phyloP scores from a whole-genome alignment of 2,797 vertebrate species.

The Masticophis lateralis region DNA sequence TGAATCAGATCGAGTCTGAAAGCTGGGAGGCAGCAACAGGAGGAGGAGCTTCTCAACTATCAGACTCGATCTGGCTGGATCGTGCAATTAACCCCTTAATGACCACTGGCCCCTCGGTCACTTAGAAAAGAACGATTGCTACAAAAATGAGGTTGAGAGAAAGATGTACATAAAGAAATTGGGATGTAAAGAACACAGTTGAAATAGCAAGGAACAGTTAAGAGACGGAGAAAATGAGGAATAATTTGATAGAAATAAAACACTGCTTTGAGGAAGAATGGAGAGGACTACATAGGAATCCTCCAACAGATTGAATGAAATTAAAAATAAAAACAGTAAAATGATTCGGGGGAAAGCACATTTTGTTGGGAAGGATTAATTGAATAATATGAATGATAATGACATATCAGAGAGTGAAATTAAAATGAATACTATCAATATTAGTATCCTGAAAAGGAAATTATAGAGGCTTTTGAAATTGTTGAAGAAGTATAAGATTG shows the following conservation, averaged over 20 bases:
- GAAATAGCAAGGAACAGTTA: neutral
- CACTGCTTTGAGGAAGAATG: neutral
- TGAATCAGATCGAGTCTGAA: too few species aligned
- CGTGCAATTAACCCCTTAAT: too few species aligned
- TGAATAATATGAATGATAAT: neutral
- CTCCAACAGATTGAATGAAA: neutral
- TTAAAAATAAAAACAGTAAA: neutral
- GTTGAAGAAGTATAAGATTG: neutral
- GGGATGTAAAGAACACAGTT: neutral
- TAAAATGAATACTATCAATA: neutral
- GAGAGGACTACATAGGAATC: neutral
- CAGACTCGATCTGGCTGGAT: too few species aligned
- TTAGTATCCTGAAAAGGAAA: neutral
- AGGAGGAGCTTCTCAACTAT: too few species aligned
- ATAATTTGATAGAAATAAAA: neutral
- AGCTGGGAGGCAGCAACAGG: too few species aligned
- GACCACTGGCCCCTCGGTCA: too few species aligned
- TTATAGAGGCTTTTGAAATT: neutral
- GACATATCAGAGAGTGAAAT: neutral
- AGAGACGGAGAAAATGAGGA: neutral
- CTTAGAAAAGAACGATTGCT: neutral
- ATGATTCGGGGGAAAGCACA: neutral
- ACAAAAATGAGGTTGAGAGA: neutral
- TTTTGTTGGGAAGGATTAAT: neutral
- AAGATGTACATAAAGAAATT: neutral